These are phyloP conservation scores for Todiramphus saurophagus DNA, from an alignment of 2,113 vertebrate species.

Conservation along the genomic window DNA sequence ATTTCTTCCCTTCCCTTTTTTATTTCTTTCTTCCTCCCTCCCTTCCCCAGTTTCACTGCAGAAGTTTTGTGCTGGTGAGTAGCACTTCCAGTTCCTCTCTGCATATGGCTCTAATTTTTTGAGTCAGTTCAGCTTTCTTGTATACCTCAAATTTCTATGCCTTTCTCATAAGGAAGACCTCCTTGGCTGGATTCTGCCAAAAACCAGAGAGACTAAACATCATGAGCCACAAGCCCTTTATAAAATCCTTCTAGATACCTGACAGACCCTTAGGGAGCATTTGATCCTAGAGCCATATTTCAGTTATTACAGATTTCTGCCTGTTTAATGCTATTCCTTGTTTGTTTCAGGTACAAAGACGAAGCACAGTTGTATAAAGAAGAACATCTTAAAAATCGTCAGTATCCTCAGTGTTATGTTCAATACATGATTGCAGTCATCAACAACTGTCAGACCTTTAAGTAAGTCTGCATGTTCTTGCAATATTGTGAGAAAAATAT, in stretches of 20 bases:
- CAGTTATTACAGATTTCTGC: neutral
- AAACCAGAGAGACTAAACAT: neutral
- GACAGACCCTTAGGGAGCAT: neutral
- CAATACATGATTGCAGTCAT: constrained; percentile 96
- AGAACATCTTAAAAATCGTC: constrained; percentile 89
- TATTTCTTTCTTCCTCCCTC: neutral
- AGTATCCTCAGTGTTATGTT: constrained; percentile 91
- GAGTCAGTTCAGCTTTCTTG: neutral
- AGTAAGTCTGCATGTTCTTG: constrained; percentile 72
- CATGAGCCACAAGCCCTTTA: neutral
- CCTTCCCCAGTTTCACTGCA: neutral
- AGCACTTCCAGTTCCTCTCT: neutral
- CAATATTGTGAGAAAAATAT: neutral
- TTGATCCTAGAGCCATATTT: neutral
- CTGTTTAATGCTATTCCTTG: neutral
- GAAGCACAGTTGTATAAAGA: constrained; percentile 89
- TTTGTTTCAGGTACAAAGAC: constrained; percentile 85
- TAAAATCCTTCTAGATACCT: neutral
- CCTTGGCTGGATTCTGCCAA: neutral
- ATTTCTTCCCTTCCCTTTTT: neutral
- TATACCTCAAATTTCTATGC: neutral
- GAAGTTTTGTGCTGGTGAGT: neutral
- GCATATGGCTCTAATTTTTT: neutral
- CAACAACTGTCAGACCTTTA: constrained; percentile 98
- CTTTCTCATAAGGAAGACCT: neutral